A percentile compares a stretch with the other conserved stretches of the same genome.
These are phyloP conservation scores for Columbina picui DNA, from an alignment of 2,113 vertebrate genomes.

Conservation along the genomic window DNA sequence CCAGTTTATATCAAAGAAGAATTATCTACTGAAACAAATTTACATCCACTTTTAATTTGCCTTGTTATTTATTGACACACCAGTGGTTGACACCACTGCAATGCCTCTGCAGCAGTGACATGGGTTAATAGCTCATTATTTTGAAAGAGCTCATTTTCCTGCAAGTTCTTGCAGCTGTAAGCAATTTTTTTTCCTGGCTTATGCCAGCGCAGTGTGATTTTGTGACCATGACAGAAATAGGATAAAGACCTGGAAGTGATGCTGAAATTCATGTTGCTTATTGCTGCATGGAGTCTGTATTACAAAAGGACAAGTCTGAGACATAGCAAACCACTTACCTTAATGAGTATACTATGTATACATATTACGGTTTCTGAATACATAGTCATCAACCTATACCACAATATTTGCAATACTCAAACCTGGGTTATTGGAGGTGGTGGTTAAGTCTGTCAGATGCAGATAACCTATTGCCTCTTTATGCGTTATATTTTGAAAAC, in stretches of 20 bases:
- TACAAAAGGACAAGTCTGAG: background rate
- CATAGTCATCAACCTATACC: background rate
- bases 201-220: conserved; percentile 32
- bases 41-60: conserved; percentile 30
- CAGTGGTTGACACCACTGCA: conserved; percentile 47
- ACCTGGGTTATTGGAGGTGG: background rate
- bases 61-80: conserved; percentile 40
- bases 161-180: conserved; percentile 61
- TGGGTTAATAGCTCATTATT: conserved; percentile 66
- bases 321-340: background rate
- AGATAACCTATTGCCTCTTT: background rate
- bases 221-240: conserved; percentile 31
- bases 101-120: conserved; percentile 36
- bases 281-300: background rate
- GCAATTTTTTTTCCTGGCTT: conserved; percentile 40
- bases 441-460: background rate
- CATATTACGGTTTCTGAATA: background rate
- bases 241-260: conserved; percentile 13
- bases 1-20: conserved; percentile 32
- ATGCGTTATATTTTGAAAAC: conserved; percentile 35
- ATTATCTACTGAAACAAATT: conserved; percentile 37
- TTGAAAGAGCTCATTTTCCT: conserved; percentile 57
- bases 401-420: background rate
- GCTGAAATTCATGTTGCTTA: conserved; percentile 16
- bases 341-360: background rate